Base-by-base conservation (phyloP, 2,113 vertebrate species). In the Meriones unguiculatus region DNA sequence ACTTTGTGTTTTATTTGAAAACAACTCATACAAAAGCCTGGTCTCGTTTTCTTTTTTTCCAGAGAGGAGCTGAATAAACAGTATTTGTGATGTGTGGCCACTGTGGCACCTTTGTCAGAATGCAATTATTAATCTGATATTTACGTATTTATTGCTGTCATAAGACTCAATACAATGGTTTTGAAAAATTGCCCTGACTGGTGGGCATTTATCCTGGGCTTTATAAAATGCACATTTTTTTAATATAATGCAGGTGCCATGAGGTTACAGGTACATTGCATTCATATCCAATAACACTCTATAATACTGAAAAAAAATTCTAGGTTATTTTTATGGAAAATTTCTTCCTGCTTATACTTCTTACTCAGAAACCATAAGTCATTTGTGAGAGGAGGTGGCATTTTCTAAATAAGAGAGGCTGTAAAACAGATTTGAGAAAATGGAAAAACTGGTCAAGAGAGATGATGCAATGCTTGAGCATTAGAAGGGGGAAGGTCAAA, bases 51-150 rank as follows among this genome's bases (percentile, higher is more conserved):
- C 17, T 73, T 22, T 50, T 20, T 72, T 67, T 52, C 22, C 41
- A 30, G 41, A 24, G 5, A 97, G 73, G 65, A 97, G 93, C 72
- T 98, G 95, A 98, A 96, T 96, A 97, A 98, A 97, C 50, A 97
- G 35, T 96, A 97, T 96, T 41, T 38, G 41, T 96, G 93, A 97
- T 96, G 59, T 50, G 95, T 90, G 25, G 20, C 91, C 97, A 89
- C 41, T 10, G 97, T 87, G 90, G 28, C 54, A 97, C 95, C 92
- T 84, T 96, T 98, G 75, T 85, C 92, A 96, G 96, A 96, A 94
- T 97, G 57, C 89, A 97, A 84, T 97, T 98, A 98, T 97, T 98
- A 97, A 97, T 97, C 64, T 98, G 94, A 98, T 98, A 97, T 96
- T 98, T 92, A 97, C 70, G 73, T 96, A 92, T 97, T 98, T 98